These are phyloP conservation scores for Vandiemenella viatica DNA, from an alignment of 2,888 invertebrate genomes.

Conservation along the genomic window DNA sequence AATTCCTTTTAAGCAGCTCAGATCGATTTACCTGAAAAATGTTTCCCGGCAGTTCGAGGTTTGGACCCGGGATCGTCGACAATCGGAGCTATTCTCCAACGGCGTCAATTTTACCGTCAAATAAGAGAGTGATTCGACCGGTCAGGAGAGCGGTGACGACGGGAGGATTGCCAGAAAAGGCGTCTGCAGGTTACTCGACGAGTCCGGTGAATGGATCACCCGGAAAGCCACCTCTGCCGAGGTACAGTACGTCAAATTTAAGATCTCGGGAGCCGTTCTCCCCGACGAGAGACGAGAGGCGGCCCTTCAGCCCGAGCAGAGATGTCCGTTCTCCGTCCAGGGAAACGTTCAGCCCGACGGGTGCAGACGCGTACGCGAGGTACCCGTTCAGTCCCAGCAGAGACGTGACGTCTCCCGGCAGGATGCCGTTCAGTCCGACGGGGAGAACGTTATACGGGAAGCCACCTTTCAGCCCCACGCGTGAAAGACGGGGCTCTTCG, in stretches of 20 bases:
- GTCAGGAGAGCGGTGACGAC: conserved; percentile 6
- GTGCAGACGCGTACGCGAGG: not conserved
- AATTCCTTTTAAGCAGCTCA: too few species aligned
- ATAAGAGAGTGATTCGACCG: conserved; percentile 1
- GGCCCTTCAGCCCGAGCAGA: not conserved
- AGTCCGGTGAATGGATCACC: not conserved
- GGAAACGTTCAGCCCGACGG: not conserved
- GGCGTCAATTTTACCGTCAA: not conserved
- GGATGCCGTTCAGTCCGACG: not conserved
- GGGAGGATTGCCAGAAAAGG: conserved; percentile 4
- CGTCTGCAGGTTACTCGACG: not conserved
- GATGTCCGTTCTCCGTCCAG: conserved; percentile 1
- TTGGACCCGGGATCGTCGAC: conserved; percentile 7
- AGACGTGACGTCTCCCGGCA: not conserved
- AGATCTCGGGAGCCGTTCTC: not conserved
- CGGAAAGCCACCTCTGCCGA: not conserved
- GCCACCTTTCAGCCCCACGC: not conserved
- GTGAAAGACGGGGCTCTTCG: not conserved
- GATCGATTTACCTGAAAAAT: too few species aligned
- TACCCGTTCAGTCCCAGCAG: not conserved
- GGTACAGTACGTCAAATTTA: not conserved
- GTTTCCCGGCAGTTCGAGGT: conserved; percentile 5
- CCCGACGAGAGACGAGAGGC: conserved; percentile 1
- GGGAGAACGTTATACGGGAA: not conserved
- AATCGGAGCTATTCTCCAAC: not conserved